A percentile compares a stretch with the other conserved stretches of the same genome.
phyloP scores from a whole-genome alignment of 2,113 vertebrate genomes.

The Peromyscus maniculatus region DNA sequence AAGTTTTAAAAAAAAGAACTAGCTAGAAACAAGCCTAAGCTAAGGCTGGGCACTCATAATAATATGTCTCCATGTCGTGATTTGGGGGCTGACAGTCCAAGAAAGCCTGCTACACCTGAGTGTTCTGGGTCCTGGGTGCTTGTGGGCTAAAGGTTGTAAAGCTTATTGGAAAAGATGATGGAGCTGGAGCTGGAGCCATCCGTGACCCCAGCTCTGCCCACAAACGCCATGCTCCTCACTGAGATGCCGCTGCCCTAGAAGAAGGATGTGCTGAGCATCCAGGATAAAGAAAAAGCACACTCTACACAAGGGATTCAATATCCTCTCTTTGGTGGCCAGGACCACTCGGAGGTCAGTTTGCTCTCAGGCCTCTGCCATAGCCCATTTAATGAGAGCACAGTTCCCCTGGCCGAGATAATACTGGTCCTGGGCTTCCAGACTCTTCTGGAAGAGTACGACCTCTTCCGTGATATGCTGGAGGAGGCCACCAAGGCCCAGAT shows the following conservation, averaged over 20 bases:
- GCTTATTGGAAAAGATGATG: conserved; percentile 87
- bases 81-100: not conserved
- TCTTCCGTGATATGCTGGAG: conserved; percentile 81
- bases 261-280: conserved; percentile 73
- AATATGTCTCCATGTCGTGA: not conserved
- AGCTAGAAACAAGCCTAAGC: not conserved
- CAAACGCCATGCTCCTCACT: conserved; percentile 93
- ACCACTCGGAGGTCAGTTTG: conserved; percentile 90
- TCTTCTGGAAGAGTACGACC: conserved; percentile 86
- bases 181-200: conserved; percentile 87
- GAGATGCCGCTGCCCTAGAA: conserved; percentile 83
- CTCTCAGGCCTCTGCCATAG: not conserved
- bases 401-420: conserved; percentile 61
- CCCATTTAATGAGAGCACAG: conserved; percentile 85
- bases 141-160: conserved; percentile 88
- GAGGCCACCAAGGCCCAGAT: conserved; percentile 82
- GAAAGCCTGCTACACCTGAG: conserved; percentile 47
- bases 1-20: not conserved
- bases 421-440: conserved; percentile 88
- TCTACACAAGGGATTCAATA: conserved; percentile 90
- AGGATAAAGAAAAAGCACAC: conserved; percentile 85
- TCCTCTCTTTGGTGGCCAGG: conserved; percentile 91
- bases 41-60: not conserved
- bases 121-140: conserved; percentile 92
- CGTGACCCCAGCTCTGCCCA: conserved; percentile 78